Conservation (phyloP, 2,113 vertebrate species). For the Grammomys dolichurus region DNA sequence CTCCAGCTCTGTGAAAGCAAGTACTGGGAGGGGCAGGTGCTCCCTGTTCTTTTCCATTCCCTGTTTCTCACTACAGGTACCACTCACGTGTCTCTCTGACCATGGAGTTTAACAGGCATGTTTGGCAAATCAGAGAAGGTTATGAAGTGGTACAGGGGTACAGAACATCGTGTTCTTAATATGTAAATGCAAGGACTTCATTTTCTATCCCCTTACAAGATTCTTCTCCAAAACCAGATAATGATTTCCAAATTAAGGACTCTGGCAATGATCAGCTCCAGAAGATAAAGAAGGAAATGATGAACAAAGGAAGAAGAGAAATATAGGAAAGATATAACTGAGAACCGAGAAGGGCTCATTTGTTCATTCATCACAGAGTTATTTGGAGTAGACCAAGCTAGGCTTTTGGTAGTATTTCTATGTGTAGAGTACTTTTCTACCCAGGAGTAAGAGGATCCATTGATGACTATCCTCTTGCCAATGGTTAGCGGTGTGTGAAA, state of each 20-base stretch:
- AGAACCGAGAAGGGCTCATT: too few species aligned
- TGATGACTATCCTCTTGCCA: not conserved
- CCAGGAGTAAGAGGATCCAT: not conserved
- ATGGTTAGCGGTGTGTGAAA: too few species aligned
- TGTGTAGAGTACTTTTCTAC: not conserved
- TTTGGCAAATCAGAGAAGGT: not conserved
- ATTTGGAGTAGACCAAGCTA: not conserved
- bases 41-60: not conserved
- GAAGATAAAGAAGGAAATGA: not conserved
- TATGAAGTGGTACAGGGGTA: not conserved
- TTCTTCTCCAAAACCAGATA: not conserved
- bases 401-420: too few species aligned
- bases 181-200: not conserved
- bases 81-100: too few species aligned
- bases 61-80: not conserved
- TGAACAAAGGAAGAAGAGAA: not conserved
- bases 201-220: not conserved
- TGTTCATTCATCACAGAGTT: not conserved
- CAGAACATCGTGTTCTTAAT: not conserved
- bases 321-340: not conserved
- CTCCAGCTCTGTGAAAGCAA: not conserved
- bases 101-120: not conserved
- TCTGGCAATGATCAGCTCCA: not conserved
- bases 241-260: conserved; percentile 8
- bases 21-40: too few species aligned